Conservation (phyloP, 2,797 vertebrate genomes). For the Myotis myotis region DNA sequence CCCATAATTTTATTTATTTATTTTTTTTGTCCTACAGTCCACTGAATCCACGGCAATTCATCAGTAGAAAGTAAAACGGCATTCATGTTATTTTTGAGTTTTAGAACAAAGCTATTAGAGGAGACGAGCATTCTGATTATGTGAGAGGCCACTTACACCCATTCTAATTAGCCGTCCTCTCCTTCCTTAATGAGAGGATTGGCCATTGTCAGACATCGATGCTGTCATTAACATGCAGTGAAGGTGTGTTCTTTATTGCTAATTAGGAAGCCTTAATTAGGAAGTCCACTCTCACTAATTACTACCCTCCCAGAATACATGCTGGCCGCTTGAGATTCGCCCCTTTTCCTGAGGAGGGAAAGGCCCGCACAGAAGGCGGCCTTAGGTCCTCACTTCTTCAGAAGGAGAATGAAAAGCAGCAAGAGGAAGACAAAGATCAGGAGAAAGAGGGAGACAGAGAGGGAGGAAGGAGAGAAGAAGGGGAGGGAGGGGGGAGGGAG, state of each 20-base stretch:
- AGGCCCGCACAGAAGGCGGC: neutral
- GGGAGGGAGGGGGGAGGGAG: neutral
- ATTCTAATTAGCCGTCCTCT: constrained; percentile 15
- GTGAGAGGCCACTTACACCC: neutral
- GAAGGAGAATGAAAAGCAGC: neutral
- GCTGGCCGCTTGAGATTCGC: neutral
- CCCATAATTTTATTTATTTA: too few relatives aligned
- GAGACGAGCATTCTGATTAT: neutral
- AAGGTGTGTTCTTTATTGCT: constrained; percentile 40
- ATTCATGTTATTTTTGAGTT: neutral
- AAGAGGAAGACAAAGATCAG: neutral
- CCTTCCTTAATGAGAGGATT: constrained; percentile 13
- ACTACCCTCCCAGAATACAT: constrained; percentile 15
- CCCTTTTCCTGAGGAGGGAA: neutral
- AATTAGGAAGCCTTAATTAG: constrained; percentile 57
- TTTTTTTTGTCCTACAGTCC: neutral
- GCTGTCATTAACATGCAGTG: constrained; percentile 42
- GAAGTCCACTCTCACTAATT: constrained; percentile 58
- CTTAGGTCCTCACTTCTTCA: neutral
- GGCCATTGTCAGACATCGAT: constrained; percentile 40
- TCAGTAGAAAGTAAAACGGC: neutral
- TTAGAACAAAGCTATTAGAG: neutral
- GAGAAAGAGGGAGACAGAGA: too few relatives aligned
- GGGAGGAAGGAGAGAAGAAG: too few relatives aligned
- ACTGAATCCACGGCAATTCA: neutral